These are phyloP conservation scores for Halichoerus grypus DNA, from an alignment of 2,113 vertebrate genomes.

Conservation along the genomic window DNA sequence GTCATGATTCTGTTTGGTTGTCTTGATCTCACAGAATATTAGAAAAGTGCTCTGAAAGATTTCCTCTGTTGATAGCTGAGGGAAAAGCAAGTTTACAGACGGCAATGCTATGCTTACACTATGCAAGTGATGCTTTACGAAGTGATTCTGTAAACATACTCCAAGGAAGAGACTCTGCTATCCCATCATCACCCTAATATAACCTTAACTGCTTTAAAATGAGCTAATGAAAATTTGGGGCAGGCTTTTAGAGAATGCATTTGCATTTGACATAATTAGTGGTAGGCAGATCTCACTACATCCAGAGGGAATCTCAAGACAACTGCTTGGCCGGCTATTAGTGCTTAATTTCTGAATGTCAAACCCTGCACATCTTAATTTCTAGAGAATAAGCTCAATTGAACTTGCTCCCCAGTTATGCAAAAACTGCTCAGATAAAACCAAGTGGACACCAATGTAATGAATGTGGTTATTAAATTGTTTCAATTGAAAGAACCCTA, in stretches of 20 bases:
- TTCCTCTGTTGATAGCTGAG: neutral
- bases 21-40: constrained; percentile 71
- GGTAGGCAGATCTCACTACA: constrained; percentile 92
- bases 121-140: constrained; percentile 55
- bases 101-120: constrained; percentile 29
- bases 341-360: constrained; percentile 98
- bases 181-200: constrained; percentile 62
- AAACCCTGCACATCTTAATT: constrained; percentile 98
- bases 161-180: constrained; percentile 68
- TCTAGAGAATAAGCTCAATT: constrained; percentile 93
- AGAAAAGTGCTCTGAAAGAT: constrained; percentile 61
- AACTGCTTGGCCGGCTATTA: constrained; percentile 96
- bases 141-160: constrained; percentile 53
- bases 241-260: constrained; percentile 90
- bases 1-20: neutral
- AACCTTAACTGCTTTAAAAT: constrained; percentile 83
- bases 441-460: constrained; percentile 96
- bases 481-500: constrained; percentile 99
- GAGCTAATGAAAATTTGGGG: constrained; percentile 86
- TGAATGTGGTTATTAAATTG: constrained; percentile 99
- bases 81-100: constrained; percentile 74
- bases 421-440: constrained; percentile 92
- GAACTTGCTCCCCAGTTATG: constrained; percentile 92
- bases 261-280: constrained; percentile 98
- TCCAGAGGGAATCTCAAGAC: constrained; percentile 95